Evolutionary conservation across 2,113 vertebrate species (phyloP).

Genomic region (Scortum barcoo): DNA sequence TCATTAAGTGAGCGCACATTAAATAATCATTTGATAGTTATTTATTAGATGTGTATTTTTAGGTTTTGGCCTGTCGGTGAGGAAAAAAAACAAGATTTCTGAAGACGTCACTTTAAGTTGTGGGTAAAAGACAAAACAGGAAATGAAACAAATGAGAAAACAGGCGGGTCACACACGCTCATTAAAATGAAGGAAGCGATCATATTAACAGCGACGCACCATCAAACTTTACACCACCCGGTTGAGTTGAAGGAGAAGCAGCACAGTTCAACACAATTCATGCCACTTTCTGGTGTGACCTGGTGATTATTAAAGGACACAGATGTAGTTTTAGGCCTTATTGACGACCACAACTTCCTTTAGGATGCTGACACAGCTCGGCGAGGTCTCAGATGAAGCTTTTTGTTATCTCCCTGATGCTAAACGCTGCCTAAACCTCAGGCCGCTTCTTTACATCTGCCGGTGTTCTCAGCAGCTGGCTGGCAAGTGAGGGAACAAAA

Average conservation of each 20-base stretch:
- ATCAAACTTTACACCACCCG: no score
- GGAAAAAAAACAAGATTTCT: no score
- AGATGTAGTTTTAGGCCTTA: no score
- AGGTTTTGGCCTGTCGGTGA: no score
- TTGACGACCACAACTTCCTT: not conserved
- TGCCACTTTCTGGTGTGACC: not conserved
- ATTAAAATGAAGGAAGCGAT: no score
- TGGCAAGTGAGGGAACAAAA: constrained; percentile 30
- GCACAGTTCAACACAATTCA: not conserved
- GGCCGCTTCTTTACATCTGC: constrained; percentile 17
- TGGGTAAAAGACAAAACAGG: not conserved
- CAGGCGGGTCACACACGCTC: no score
- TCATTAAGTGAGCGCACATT: no score
- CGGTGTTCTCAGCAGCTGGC: constrained; percentile 44
- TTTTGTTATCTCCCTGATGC: not conserved
- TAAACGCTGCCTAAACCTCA: not conserved
- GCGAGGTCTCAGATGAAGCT: not conserved
- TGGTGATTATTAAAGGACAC: not conserved
- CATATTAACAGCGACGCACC: no score
- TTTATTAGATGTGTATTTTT: no score
- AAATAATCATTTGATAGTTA: no score
- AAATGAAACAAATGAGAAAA: not conserved
- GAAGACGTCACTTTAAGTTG: no score
- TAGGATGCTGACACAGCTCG: not conserved
- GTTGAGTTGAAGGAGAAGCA: no score